Evolutionary conservation across 2,888 invertebrate genomes (phyloP), one percentile per base, ranked within the genome.

Genomic region (Sphaerophoria taeniata): DNA sequence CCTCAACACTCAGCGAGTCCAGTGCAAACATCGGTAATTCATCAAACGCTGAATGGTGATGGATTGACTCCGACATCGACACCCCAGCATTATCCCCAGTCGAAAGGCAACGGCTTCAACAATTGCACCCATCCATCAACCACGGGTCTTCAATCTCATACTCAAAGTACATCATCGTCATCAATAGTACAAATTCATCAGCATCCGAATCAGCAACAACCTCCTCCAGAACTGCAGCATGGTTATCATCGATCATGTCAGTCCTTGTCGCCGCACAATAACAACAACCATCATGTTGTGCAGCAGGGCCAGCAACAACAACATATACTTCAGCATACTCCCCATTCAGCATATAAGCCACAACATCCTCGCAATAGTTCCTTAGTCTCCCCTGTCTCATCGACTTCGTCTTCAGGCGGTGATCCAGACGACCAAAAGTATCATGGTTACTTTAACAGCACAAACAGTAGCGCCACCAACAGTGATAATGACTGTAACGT

Each of bases 11-110:
- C 93, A 36, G 93, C 93, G 5, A 93, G 93, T 86, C 93, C 94
- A 2, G 93, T 94, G 9, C 94, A 94, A 81, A 94, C 94, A 7
- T 93, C 94, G 56, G 94, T 94, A 45, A 94, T 94, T 83, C 94
- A 94, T 88, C 94, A 94, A 87, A 94, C 94, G 4, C 91, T 93
- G 2, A 73, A 70, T 36, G 36, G 86, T 53, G 86, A 86, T 12
- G 14, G 65, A 9, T 61, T 77, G 47, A 80, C 88, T 6, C 76
- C 87, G 11, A 58, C 71, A 11, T 61, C 84, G 0, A 67, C 80
- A 63, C 80, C 76, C n/a, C 75, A 71, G 36, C 76, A 76, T 51
- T 85, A 70, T 45, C 65, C 71, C 33, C 76, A 76, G 16, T 51
- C 80, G 11, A 76, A 76, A 12, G 36, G 47, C 34, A 91, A 92